phyloP scores from a whole-genome alignment of 2,113 vertebrate species.

The Recurvirostra avosetta region DNA sequence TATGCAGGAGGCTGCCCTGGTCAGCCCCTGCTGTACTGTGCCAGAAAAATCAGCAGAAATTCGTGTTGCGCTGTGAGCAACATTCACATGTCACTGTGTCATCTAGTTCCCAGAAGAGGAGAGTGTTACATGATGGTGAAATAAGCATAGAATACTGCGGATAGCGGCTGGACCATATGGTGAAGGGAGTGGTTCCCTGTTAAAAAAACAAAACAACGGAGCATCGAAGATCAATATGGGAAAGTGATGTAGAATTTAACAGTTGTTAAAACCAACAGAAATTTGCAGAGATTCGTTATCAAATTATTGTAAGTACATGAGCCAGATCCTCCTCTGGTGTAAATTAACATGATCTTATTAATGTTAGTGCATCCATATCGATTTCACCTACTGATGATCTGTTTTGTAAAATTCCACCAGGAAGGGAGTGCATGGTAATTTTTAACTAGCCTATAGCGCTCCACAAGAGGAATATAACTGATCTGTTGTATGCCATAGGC shows the following conservation, averaged over 20 bases:
- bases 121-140: slow-evolving; percentile 37
- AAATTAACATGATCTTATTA: neutral
- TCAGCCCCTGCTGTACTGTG: neutral
- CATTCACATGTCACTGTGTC: slow-evolving; percentile 34
- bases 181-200: neutral
- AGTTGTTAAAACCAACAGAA: neutral
- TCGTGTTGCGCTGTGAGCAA: neutral
- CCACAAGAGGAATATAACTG: neutral
- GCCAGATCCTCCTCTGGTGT: neutral
- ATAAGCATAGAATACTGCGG: neutral
- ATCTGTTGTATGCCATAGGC: neutral
- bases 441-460: neutral
- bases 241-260: neutral
- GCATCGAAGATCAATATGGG: neutral
- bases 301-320: neutral
- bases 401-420: neutral
- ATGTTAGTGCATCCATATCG: rapidly evolving
- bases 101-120: slow-evolving; percentile 20
- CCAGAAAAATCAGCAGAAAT: slow-evolving; percentile 63
- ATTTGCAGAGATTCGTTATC: neutral
- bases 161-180: neutral
- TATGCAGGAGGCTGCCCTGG: slow-evolving; percentile 21
- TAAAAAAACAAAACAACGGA: neutral
- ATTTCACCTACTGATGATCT: neutral
- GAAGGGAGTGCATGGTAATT: neutral